A percentile compares a stretch with the other conserved stretches of the same genome.
These are phyloP conservation scores for Autographa pulchrina DNA, from an alignment of 2,888 invertebrate species.

Conservation along the genomic window DNA sequence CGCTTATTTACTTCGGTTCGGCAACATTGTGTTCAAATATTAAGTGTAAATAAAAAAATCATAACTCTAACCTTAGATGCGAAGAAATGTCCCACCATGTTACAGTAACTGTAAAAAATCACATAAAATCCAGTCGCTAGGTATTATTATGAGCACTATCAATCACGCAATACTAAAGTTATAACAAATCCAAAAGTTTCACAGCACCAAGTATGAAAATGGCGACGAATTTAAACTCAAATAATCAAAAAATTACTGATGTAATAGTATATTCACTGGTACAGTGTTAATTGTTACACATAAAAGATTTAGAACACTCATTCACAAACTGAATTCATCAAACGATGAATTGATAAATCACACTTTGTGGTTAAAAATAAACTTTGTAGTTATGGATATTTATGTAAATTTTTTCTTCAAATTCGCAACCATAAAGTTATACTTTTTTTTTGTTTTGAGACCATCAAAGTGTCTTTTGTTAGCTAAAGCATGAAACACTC, in stretches of 20 bases:
- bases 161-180: constrained; percentile 42
- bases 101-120: constrained; percentile 50
- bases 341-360: constrained; percentile 31
- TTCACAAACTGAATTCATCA: constrained; percentile 52
- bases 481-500: constrained; percentile 40
- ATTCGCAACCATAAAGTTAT: constrained; percentile 59
- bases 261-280: constrained; percentile 43
- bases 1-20: neutral
- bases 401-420: constrained; percentile 43
- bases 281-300: constrained; percentile 42
- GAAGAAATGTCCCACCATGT: constrained; percentile 72
- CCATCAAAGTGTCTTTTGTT: constrained; percentile 18
- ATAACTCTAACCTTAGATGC: constrained; percentile 64
- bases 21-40: neutral
- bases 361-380: constrained; percentile 57
- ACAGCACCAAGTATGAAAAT: constrained; percentile 71
- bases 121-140: constrained; percentile 46
- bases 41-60: constrained; percentile 23
- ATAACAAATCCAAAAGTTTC: constrained; percentile 63
- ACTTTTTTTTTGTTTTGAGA: constrained; percentile 26
- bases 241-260: constrained; percentile 48
- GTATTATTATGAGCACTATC: constrained; percentile 48
- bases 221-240: constrained; percentile 69
- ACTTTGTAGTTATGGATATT: constrained; percentile 53
- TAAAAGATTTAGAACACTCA: constrained; percentile 43